phyloP scores from a whole-genome alignment of 2,113 vertebrate species.

The Malurus cyaneus region DNA sequence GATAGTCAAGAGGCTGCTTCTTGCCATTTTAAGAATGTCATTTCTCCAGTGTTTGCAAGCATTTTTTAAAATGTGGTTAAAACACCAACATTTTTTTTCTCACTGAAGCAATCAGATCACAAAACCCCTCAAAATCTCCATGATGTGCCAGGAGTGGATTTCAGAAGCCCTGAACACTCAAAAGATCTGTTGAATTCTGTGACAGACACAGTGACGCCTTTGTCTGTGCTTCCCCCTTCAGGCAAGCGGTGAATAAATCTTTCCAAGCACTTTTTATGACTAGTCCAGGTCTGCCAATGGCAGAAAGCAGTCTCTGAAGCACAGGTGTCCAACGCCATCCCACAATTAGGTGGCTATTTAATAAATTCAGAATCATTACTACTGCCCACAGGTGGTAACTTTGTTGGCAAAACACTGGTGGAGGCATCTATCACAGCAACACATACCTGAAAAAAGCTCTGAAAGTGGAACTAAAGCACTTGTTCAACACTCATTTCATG shows the following conservation, averaged over 20 bases:
- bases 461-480: background rate
- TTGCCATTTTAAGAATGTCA: background rate
- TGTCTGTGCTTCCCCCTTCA: background rate
- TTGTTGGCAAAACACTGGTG: background rate
- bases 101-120: background rate
- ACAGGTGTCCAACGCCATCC: fast-evolving
- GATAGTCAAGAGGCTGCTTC: background rate
- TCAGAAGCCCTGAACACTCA: background rate
- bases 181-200: background rate
- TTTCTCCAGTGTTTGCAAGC: background rate
- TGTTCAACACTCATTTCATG: background rate
- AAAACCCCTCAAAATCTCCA: background rate
- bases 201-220: background rate
- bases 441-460: background rate
- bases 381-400: background rate
- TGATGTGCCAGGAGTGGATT: background rate
- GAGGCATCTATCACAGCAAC: background rate
- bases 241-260: background rate
- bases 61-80: background rate
- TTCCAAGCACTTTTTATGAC: background rate
- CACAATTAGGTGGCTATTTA: background rate
- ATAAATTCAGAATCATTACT: background rate
- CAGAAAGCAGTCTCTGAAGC: background rate
- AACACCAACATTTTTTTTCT: background rate
- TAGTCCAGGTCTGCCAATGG: background rate